A percentile compares a stretch with the other conserved stretches of the same genome.
Evolutionary conservation across 2,113 vertebrate genomes (phyloP).

Genomic region (Apteryx owenii): DNA sequence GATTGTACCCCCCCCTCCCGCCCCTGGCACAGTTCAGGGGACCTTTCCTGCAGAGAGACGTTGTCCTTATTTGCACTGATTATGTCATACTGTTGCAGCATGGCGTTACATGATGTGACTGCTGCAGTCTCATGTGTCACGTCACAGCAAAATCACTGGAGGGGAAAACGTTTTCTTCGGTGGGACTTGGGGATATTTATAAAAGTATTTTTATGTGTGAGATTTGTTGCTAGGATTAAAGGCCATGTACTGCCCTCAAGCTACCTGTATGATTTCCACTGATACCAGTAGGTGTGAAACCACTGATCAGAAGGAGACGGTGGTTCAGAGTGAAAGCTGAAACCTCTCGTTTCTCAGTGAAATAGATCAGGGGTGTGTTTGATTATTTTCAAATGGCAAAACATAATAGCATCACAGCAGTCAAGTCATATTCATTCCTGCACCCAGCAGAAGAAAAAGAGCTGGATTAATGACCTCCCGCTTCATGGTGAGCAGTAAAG

Average conservation of each 20-base stretch:
- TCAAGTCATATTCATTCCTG: not conserved
- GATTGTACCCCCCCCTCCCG: not conserved
- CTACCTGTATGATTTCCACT: not conserved
- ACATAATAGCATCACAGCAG: not conserved
- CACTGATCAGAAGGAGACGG: not conserved
- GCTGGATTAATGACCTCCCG: not conserved
- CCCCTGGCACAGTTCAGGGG: not conserved
- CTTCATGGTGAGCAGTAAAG: not conserved
- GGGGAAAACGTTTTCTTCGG: not conserved
- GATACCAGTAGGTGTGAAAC: not conserved
- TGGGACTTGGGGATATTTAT: slow-evolving; percentile 20
- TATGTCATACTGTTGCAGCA: slow-evolving; percentile 59
- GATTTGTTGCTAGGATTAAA: not conserved
- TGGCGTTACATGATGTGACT: slow-evolving; percentile 71
- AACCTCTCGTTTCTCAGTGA: not conserved
- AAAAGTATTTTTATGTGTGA: not conserved
- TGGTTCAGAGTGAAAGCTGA: not conserved
- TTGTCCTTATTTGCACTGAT: slow-evolving; percentile 74
- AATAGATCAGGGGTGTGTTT: not conserved
- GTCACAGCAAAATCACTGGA: slow-evolving; percentile 53
- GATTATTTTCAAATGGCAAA: not conserved
- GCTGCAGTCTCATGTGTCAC: slow-evolving; percentile 70
- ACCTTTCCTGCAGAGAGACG: not conserved
- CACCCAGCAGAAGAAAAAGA: not conserved
- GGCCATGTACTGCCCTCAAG: not conserved